A percentile compares a stretch with the other conserved stretches of the same genome.
phyloP scores from a whole-genome alignment of 2,797 vertebrate species.

The Pseudotriccus pelzelni region DNA sequence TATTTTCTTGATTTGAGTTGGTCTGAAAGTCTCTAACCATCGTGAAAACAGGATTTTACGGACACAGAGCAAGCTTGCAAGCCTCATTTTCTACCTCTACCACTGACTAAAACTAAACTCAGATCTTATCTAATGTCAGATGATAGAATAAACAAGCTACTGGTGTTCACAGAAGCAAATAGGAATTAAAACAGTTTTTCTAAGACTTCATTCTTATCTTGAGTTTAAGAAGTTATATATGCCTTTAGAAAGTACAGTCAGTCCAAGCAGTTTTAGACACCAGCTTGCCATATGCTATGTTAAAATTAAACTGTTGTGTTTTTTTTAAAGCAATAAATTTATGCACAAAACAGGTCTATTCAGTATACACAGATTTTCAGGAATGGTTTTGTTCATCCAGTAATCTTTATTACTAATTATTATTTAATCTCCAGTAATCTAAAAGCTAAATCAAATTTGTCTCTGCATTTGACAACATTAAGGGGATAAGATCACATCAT shows the following conservation, averaged over 20 bases:
- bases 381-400: not conserved
- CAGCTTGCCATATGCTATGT: constrained; percentile 5
- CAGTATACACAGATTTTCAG: not conserved
- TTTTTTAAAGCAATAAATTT: not conserved
- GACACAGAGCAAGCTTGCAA: not conserved
- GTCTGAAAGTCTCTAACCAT: not conserved
- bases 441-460: not conserved
- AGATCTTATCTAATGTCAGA: not conserved
- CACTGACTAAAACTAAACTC: not conserved
- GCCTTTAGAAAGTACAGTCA: not conserved
- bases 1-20: not conserved
- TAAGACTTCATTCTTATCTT: not conserved
- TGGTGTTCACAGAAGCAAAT: not conserved
- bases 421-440: not conserved
- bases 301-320: constrained; percentile 29
- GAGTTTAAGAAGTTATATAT: not conserved
- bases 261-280: constrained; percentile 4
- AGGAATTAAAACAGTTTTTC: not conserved
- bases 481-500: not conserved
- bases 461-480: not conserved
- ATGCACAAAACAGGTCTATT: not conserved
- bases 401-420: not conserved
- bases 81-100: not conserved
- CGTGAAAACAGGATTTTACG: not conserved
- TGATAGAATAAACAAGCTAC: not conserved